Base-by-base conservation (phyloP, 1,140 invertebrate genomes). In the Drosophila nebulosa region DNA sequence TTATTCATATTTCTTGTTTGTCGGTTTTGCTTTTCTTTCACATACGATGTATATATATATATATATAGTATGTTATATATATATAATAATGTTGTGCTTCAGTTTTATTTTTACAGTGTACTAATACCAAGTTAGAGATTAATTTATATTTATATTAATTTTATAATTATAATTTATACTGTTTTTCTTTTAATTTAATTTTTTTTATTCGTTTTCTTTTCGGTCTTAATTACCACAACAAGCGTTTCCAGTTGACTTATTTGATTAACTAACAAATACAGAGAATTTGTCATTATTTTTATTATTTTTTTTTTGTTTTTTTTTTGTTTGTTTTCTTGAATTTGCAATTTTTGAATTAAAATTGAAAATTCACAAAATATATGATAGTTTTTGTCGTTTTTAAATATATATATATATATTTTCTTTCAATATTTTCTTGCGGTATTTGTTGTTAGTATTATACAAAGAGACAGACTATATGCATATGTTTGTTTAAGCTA, bases 211-310 rank as follows among this genome's bases (percentile, higher is more conserved):
- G 39, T 64, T 72, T 64, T 58, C 50, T 24, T 58, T 75, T 72
- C 26, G 16, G 22, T 50, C 78, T 85, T 85, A 85, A 86, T 78
- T 85, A 85, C 81, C 81, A 85, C 81, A 85, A 85, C 81, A 85
- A 85, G 81, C 81, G 81, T 85, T 85, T 85, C 83, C 81, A 85
- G 81, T 85, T 85, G 86, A 81, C 81, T 86, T 86, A 86, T 81
- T 85, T 81, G 78, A 86, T 81, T 78, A 81, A 85, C 78, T 85
- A 85, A 85, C 81, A 85, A 86, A 55, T 27, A 55, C 24, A 55
- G 52, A 55, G 52, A 55, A 55, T 55, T 46, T 46, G 39, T 46
- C 9, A 21, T 46, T 46, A 21, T 46, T 46, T 46, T 14, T 3
- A 3, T 18, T 46, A 21, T 46, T 18, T 2, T 46, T 46, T 46